These are phyloP conservation scores for Gadus chalcogrammus DNA, from an alignment of 2,113 vertebrate species.

Conservation along the genomic window DNA sequence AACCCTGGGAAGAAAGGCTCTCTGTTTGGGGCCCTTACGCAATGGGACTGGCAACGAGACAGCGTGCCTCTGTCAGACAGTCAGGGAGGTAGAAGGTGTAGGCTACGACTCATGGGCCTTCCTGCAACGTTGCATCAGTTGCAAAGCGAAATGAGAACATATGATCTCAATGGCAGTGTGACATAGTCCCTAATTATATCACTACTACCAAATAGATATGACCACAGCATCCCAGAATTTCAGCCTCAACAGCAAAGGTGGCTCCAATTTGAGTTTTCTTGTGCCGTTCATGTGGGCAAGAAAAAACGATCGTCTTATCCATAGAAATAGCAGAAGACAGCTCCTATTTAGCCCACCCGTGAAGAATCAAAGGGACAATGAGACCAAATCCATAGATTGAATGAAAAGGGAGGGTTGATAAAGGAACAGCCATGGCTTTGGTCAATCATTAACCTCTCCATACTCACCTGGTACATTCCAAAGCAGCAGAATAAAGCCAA, in stretches of 20 bases:
- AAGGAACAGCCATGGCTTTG: neutral
- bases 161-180: no score
- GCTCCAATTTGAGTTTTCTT: no score
- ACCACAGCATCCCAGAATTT: no score
- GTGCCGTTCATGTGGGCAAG: neutral
- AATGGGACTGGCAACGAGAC: constrained; percentile 21
- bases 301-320: neutral
- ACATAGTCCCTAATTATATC: no score
- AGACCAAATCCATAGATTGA: no score
- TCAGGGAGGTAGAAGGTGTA: no score
- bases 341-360: neutral
- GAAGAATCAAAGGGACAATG: no score
- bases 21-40: constrained; percentile 15
- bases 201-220: no score
- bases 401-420: neutral
- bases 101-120: no score
- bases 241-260: no score
- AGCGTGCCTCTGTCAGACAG: constrained; percentile 19
- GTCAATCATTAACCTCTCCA: constrained; percentile 29
- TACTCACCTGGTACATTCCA: constrained; percentile 27
- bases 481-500: constrained; percentile 27
- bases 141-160: no score
- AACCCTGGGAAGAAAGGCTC: constrained; percentile 13
- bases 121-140: constrained; percentile 11
- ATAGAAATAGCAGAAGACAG: neutral